These are phyloP conservation scores for Cyphomyrmex costatus DNA, from an alignment of 1,140 invertebrate species.

Conservation along the genomic window DNA sequence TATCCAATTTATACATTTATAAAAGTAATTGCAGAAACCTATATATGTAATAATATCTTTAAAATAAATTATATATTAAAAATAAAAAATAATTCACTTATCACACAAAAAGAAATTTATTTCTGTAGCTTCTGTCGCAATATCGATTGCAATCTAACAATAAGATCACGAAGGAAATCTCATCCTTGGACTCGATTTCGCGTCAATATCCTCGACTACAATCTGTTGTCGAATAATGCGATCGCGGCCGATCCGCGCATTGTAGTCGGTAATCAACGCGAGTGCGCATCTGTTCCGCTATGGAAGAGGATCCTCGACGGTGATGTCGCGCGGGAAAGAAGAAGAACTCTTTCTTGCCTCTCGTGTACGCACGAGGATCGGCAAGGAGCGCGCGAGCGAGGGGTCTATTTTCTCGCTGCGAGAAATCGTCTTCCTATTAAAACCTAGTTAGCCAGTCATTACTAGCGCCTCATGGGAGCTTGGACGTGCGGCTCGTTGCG, in stretches of 20 bases:
- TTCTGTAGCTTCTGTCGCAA: background rate
- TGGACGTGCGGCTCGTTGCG: conserved; percentile 46
- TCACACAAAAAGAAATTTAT: background rate
- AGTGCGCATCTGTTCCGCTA: conserved; percentile 38
- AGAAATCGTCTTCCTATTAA: conserved; percentile 79
- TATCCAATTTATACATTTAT: background rate
- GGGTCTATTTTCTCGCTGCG: conserved; percentile 67
- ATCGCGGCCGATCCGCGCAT: conserved; percentile 48
- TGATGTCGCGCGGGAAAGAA: conserved; percentile 41
- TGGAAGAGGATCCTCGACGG: conserved; percentile 57
- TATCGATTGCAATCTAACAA: background rate
- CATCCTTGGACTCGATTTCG: background rate
- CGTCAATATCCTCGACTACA: conserved; percentile 14
- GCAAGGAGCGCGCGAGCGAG: conserved; percentile 43
- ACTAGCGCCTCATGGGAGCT: conserved; percentile 31
- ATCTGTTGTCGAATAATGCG: conserved; percentile 32
- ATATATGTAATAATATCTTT: background rate
- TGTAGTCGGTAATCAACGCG: conserved; percentile 46
- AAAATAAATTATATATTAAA: background rate
- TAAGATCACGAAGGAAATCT: background rate
- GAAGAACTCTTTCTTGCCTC: conserved; percentile 54
- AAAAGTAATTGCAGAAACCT: background rate
- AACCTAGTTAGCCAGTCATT: conserved; percentile 80
- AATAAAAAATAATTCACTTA: conserved; percentile 4
- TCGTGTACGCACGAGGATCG: conserved; percentile 19